These are phyloP conservation scores for Idaea aversata DNA, from an alignment of 2,888 invertebrate species.

Conservation along the genomic window DNA sequence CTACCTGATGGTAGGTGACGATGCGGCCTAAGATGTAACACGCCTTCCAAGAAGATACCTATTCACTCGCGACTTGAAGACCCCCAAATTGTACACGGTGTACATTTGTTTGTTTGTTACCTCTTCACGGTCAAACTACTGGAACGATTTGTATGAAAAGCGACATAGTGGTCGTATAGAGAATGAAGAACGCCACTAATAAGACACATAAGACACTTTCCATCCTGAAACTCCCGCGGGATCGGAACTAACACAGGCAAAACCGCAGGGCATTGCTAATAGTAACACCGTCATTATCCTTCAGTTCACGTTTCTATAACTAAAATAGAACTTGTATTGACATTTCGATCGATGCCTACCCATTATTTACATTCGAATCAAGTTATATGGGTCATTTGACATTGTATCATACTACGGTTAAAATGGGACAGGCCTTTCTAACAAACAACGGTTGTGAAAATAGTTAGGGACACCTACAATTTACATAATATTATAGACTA, in stretches of 20 bases:
- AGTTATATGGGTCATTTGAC: slow-evolving; percentile 1
- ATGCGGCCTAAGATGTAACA: too few relatives aligned
- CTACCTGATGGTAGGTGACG: too few relatives aligned
- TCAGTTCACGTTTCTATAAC: background rate
- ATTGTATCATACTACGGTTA: background rate
- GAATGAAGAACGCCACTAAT: too few relatives aligned
- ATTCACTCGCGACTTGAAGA: too few relatives aligned
- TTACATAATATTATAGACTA: background rate
- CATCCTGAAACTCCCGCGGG: too few relatives aligned
- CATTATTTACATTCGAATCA: background rate
- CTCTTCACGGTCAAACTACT: too few relatives aligned
- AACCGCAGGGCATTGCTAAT: background rate
- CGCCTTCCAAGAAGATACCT: too few relatives aligned
- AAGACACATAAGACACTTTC: too few relatives aligned
- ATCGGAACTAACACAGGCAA: background rate
- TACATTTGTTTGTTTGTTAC: too few relatives aligned
- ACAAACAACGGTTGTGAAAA: background rate
- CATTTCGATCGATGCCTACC: background rate
- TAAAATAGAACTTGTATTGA: background rate
- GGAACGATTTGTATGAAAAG: too few relatives aligned
- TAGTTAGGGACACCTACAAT: background rate
- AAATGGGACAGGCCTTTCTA: background rate
- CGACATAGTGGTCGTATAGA: too few relatives aligned
- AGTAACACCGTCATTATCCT: background rate
- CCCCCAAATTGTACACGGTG: too few relatives aligned